Conservation (phyloP, 2,113 vertebrate genomes). For the Neoarius graeffei region DNA sequence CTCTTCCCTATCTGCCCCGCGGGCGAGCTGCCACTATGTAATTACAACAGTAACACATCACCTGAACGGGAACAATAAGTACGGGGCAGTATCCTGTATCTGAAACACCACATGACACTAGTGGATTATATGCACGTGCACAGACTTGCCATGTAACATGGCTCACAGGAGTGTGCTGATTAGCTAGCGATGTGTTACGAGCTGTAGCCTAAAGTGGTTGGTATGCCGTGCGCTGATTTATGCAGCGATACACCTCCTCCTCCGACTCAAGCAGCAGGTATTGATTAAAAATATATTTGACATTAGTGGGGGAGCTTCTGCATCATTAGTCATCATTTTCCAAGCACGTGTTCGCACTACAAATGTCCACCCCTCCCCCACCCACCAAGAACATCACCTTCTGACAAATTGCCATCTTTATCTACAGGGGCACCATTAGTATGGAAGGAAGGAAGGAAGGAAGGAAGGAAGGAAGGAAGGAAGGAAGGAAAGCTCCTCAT, state of each 20-base stretch:
- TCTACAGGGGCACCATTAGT: slow-evolving; percentile 16
- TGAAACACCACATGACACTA: neutral
- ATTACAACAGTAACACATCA: neutral
- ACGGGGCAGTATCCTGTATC: neutral
- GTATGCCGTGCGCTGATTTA: slow-evolving; percentile 29
- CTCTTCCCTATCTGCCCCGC: neutral
- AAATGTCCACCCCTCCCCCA: neutral
- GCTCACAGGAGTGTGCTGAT: slow-evolving; percentile 22
- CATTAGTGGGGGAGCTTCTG: slow-evolving; percentile 47
- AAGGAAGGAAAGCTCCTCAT: neutral
- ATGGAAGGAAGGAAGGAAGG: neutral
- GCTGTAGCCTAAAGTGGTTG: slow-evolving; percentile 19
- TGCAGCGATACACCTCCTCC: slow-evolving; percentile 44
- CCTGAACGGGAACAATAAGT: neutral
- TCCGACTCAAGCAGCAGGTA: slow-evolving; percentile 24
- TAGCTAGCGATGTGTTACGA: slow-evolving; percentile 13
- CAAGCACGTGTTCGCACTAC: slow-evolving; percentile 30
- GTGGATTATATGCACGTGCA: neutral
- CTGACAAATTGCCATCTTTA: slow-evolving; percentile 43
- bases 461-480: neutral
- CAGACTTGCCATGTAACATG: neutral
- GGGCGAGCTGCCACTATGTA: neutral
- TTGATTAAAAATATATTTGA: slow-evolving; percentile 55
- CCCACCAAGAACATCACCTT: slow-evolving; percentile 24
- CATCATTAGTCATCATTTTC: slow-evolving; percentile 56